Conservation (phyloP, 2,113 vertebrate genomes). For the Rhizomys pruinosus region DNA sequence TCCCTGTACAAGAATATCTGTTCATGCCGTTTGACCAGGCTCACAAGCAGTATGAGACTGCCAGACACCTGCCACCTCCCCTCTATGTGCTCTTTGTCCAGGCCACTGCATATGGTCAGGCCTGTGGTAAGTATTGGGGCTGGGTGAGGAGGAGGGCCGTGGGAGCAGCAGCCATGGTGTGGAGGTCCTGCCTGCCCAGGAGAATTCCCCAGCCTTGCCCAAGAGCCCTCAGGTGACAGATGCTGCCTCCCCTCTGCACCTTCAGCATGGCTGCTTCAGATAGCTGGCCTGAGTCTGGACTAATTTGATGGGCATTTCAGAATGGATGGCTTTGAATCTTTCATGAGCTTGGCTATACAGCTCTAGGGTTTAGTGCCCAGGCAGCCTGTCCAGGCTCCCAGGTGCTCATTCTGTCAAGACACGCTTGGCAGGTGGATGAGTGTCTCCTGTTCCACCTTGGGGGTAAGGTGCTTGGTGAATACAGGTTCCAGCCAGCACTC, state of each 20-base stretch:
- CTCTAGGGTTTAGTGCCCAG: not conserved
- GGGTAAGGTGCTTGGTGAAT: not conserved
- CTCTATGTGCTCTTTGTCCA: conserved; percentile 98
- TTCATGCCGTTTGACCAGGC: conserved; percentile 97
- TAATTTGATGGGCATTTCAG: conserved; percentile 39
- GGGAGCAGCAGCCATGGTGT: not conserved
- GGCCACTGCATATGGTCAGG: conserved; percentile 95
- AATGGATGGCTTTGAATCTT: conserved; percentile 46
- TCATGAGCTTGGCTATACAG: not conserved
- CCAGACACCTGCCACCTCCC: conserved; percentile 94
- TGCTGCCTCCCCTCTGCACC: not conserved
- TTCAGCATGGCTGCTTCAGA: conserved; percentile 61
- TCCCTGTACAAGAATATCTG: conserved; percentile 97
- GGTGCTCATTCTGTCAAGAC: not conserved
- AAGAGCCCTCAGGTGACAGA: conserved; percentile 47
- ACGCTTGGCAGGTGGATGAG: conserved; percentile 3
- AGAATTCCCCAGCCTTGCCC: conserved; percentile 1
- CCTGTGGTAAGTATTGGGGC: conserved; percentile 91
- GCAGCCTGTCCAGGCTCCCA: not conserved
- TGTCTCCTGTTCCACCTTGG: not conserved
- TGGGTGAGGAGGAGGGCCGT: not conserved
- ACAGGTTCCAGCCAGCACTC: not conserved
- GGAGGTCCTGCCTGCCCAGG: conserved; percentile 1
- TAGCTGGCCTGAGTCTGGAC: conserved; percentile 32
- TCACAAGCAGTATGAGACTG: conserved; percentile 95